phyloP scores from a whole-genome alignment of 2,113 vertebrate genomes.

The Hippocampus zosterae region DNA sequence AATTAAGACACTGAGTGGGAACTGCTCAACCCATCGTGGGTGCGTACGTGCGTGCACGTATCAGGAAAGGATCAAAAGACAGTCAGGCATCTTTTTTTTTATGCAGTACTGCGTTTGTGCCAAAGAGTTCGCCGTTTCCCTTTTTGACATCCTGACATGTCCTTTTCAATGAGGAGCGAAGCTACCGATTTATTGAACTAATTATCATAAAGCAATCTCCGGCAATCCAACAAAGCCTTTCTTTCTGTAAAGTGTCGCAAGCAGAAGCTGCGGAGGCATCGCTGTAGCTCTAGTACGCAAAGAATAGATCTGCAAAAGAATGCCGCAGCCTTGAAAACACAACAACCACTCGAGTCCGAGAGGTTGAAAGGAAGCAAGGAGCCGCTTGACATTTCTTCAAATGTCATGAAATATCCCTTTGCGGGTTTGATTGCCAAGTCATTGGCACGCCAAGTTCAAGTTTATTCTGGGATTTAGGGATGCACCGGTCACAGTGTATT shows the following conservation, averaged over 20 bases:
- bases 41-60: constrained; percentile 4
- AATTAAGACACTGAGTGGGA: constrained; percentile 65
- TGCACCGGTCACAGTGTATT: constrained; percentile 17
- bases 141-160: constrained; percentile 32
- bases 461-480: constrained; percentile 43
- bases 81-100: not conserved
- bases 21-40: constrained; percentile 16
- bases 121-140: constrained; percentile 70
- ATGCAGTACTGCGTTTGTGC: constrained; percentile 50
- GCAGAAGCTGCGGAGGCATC: constrained; percentile 21
- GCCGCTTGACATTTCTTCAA: constrained; percentile 38
- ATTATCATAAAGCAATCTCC: constrained; percentile 69
- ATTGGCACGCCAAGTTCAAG: constrained; percentile 42
- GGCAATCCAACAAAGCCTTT: constrained; percentile 52
- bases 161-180: constrained; percentile 60
- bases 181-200: constrained; percentile 67
- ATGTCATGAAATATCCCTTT: constrained; percentile 55
- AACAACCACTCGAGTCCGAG: constrained; percentile 20
- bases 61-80: constrained; percentile 11
- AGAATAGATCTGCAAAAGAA: constrained; percentile 31
- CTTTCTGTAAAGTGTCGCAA: constrained; percentile 35
- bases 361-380: constrained; percentile 10
- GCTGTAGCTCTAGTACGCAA: constrained; percentile 24
- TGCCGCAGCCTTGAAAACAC: constrained; percentile 38
- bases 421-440: constrained; percentile 27